Base-by-base conservation (phyloP, 2,888 invertebrate species). In the Melieria omissa region DNA sequence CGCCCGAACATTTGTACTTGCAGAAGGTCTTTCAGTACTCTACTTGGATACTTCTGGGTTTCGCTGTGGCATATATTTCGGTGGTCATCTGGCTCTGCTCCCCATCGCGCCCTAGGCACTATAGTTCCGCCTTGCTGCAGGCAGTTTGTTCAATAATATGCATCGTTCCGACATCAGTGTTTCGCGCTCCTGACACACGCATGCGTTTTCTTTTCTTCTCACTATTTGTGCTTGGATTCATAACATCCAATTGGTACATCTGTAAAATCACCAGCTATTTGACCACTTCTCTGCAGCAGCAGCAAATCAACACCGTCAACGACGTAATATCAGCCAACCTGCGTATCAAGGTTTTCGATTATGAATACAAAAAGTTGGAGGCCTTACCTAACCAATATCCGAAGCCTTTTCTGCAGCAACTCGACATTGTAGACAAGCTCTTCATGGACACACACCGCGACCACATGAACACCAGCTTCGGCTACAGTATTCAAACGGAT, bases 251-350 rank as follows among this genome's bases (percentile, higher is more conserved):
- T 52, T 75, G 84, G 79, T 85, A 80, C 65, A 72, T 80, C 29
- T 78, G 82, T 0, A 81, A 82, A 52, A 77, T 84, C 77, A 74
- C 85, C 16, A 84, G 85, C 63, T 85, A 78, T 70, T 74, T 84
- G 5, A 80, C 83, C 0, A 76, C 79, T 0, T 74, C 78, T 0
- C 80, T 78, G 4, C 61, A 73, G 0, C 75, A 73, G 2, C 55
- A 57, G 0, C 84, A 85, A 71, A 62, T 85, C 1, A 74, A 80
- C 46, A 79, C 80, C 0, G 63, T 80, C 3, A 72, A 82, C 46
- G 85, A 85, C 42, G 71, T 85, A 1, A 78, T 84, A 0, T 71
- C 75, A 4, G 78, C 79, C 2, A 72, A 81, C 55, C 68, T 85
- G 3, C 76, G 76, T 12, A 79, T 85, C 7, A 70, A 78, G 52